A percentile compares a stretch with the other conserved stretches of the same genome.
phyloP scores from a whole-genome alignment of 2,888 invertebrate species.

The Cryptocephalus moraei region DNA sequence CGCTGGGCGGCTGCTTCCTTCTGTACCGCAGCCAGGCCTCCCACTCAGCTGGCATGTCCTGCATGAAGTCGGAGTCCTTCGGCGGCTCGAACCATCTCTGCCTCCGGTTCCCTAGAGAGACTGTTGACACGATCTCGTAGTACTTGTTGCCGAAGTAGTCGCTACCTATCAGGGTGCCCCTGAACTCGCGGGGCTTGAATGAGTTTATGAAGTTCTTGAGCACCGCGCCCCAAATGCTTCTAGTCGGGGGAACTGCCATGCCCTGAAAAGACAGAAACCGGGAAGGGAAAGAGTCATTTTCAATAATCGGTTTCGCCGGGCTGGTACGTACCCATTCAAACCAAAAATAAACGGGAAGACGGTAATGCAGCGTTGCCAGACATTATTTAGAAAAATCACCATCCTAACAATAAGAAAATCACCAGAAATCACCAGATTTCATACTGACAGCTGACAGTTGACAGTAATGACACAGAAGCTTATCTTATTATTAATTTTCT shows the following conservation, averaged over 20 bases:
- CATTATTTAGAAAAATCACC: no score
- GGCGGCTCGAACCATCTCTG: constrained; percentile 66
- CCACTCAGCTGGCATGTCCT: constrained; percentile 79
- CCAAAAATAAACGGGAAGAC: no score
- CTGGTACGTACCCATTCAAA: no score
- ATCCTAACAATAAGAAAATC: no score
- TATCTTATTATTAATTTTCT: no score
- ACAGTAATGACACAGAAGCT: no score
- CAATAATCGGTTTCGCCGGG: no score
- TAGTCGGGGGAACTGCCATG: constrained; percentile 26
- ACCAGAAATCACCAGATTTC: no score
- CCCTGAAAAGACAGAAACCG: not conserved
- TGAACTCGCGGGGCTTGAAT: constrained; percentile 44
- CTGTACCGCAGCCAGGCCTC: constrained; percentile 67
- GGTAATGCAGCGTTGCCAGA: no score
- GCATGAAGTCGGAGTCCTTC: constrained; percentile 52
- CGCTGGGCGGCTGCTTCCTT: constrained; percentile 54
- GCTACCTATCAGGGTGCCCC: constrained; percentile 51
- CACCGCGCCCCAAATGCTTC: constrained; percentile 37
- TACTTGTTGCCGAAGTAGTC: constrained; percentile 78
- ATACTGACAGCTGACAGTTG: no score
- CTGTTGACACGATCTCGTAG: constrained; percentile 64
- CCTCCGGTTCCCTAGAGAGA: constrained; percentile 50
- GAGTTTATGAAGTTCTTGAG: constrained; percentile 55
- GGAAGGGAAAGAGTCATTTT: not conserved